Conservation (phyloP, 2,888 invertebrate genomes). For the Brenthis hecate region DNA sequence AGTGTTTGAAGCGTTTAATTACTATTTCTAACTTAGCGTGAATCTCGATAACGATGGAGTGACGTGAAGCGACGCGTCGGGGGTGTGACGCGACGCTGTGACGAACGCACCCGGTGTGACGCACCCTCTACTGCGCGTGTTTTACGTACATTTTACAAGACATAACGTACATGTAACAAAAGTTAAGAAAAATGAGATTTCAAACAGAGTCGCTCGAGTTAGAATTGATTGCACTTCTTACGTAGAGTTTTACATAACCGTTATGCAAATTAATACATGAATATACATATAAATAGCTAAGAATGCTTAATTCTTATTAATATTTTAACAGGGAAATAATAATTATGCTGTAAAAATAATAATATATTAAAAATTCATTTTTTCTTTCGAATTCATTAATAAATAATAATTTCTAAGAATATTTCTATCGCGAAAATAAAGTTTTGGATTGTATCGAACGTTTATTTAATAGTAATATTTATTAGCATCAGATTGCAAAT, state of each 20-base stretch:
- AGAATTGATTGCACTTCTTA: slow-evolving; percentile 10
- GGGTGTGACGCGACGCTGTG: slow-evolving; percentile 49
- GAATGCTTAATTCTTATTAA: too few species aligned
- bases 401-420: too few species aligned
- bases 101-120: slow-evolving; percentile 52
- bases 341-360: too few species aligned
- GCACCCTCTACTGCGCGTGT: slow-evolving; percentile 46
- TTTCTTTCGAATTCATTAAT: too few species aligned
- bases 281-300: too few species aligned
- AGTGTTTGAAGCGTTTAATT: slow-evolving; percentile 33
- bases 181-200: too few species aligned
- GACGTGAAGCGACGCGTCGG: slow-evolving; percentile 38
- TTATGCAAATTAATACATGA: neutral
- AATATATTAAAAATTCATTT: too few species aligned
- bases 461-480: too few species aligned
- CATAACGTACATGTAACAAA: slow-evolving; percentile 34
- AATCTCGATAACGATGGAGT: slow-evolving; percentile 41
- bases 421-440: too few species aligned
- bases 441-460: too few species aligned
- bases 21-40: slow-evolving; percentile 44
- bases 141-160: slow-evolving; percentile 34
- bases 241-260: neutral
- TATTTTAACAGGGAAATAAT: too few species aligned
- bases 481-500: too few species aligned
- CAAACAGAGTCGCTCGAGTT: slow-evolving; percentile 16